Conservation (phyloP, 2,888 invertebrate species). For the Anarsia innoxiella region DNA sequence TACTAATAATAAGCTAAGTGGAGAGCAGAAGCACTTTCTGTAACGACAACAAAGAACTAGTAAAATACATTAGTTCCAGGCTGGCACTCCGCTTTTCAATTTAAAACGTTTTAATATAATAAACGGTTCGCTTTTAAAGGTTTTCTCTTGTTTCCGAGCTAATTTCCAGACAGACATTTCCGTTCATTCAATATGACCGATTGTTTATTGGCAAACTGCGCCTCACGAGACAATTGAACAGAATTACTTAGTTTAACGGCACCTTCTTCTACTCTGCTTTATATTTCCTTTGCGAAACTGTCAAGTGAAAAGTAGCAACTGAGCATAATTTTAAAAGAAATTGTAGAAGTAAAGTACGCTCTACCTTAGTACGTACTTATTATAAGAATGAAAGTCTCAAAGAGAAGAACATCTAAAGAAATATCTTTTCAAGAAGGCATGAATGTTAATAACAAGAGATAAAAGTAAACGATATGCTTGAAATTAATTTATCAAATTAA, state of each 20-base stretch:
- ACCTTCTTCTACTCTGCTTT: conserved; percentile 26
- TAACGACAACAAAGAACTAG: conserved; percentile 36
- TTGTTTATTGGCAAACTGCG: conserved; percentile 66
- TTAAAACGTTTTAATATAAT: conserved; percentile 63
- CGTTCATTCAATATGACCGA: conserved; percentile 74
- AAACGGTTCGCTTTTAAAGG: conserved; percentile 61
- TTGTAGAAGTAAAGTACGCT: no score
- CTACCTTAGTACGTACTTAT: no score
- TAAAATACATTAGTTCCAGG: conserved; percentile 51
- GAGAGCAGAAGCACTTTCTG: conserved; percentile 24
- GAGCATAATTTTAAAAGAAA: no score
- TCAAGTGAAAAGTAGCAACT: no score
- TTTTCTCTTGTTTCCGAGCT: conserved; percentile 70
- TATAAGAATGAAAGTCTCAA: no score
- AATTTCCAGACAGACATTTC: conserved; percentile 72
- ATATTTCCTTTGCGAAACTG: conserved; percentile 4
- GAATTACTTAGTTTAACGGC: conserved; percentile 61
- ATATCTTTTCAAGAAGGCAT: no score
- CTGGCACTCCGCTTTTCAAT: conserved; percentile 43
- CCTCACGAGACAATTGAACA: conserved; percentile 66
- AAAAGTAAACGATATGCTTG: no score
- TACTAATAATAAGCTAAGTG: no score
- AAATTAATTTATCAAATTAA: no score
- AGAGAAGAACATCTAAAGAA: no score
- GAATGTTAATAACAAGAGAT: no score